Percentiles rank a stretch among this genome's conserved stretches.
phyloP scores from a whole-genome alignment of 2,113 vertebrate species.

The Panurus biarmicus region DNA sequence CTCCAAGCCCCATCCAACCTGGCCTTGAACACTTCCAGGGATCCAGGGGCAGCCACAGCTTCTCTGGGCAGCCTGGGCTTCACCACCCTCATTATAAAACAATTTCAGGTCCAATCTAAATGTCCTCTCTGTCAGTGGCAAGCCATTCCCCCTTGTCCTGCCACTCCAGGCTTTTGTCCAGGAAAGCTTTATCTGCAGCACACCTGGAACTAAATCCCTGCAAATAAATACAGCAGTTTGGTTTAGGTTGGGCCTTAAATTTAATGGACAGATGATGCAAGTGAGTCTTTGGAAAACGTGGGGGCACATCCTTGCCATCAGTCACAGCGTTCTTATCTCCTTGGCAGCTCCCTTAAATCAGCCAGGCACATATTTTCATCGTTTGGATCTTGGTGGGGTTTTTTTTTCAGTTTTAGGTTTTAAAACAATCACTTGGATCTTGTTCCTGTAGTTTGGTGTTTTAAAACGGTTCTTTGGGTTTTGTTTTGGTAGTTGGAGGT shows the following conservation, averaged over 20 bases:
- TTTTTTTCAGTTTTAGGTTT: background rate
- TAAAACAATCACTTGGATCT: background rate
- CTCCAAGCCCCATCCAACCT: background rate
- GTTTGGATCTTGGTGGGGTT: accelerated
- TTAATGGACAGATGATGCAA: no score
- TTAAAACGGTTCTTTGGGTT: background rate
- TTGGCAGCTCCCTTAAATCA: background rate
- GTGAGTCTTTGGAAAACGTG: accelerated
- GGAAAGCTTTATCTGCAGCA: background rate
- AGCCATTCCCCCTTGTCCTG: background rate
- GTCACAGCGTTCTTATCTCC: accelerated
- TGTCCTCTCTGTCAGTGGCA: background rate
- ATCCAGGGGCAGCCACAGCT: background rate
- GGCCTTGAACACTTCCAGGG: background rate
- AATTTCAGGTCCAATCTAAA: background rate
- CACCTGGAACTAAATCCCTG: background rate
- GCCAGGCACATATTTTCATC: background rate
- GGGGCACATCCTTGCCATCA: background rate
- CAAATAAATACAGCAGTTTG: background rate
- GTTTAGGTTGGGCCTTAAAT: background rate
- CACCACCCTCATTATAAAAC: background rate
- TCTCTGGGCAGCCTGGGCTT: background rate
- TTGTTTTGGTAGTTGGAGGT: background rate
- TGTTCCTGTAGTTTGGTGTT: background rate
- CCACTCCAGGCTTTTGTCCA: background rate